phyloP scores from a whole-genome alignment of 1,140 invertebrate species.

The Berghia stephanieae region DNA sequence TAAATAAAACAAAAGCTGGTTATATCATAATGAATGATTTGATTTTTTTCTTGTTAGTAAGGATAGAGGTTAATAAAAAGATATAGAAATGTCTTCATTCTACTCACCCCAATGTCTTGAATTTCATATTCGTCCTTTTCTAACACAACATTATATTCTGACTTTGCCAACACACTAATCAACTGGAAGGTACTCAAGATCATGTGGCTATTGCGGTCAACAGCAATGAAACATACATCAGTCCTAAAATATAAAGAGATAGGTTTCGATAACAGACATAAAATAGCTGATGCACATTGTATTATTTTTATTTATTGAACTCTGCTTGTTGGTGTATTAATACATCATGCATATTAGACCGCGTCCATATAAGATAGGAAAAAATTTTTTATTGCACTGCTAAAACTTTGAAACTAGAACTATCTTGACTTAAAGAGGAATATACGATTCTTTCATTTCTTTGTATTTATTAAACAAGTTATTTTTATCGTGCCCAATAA shows the following conservation, averaged over 20 bases:
- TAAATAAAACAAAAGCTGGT: background rate
- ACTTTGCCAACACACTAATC: background rate
- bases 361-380: no score
- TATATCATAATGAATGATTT: background rate
- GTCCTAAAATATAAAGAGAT: slow-evolving; percentile 16
- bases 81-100: background rate
- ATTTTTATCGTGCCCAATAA: no score
- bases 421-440: no score
- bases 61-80: background rate
- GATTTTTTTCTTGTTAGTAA: background rate
- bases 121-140: background rate
- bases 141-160: background rate
- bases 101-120: slow-evolving; percentile 31
- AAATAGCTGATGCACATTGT: no score
- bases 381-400: no score
- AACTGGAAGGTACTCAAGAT: background rate
- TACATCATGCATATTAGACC: no score
- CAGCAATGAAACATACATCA: slow-evolving; percentile 34
- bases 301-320: no score
- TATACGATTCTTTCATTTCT: no score
- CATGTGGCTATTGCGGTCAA: background rate
- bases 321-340: no score
- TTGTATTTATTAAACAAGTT: no score
- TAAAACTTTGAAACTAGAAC: no score
- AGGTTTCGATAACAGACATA: no score